Evolutionary conservation across 2,888 invertebrate genomes (phyloP).

Genomic region (Drosophila cracens): DNA sequence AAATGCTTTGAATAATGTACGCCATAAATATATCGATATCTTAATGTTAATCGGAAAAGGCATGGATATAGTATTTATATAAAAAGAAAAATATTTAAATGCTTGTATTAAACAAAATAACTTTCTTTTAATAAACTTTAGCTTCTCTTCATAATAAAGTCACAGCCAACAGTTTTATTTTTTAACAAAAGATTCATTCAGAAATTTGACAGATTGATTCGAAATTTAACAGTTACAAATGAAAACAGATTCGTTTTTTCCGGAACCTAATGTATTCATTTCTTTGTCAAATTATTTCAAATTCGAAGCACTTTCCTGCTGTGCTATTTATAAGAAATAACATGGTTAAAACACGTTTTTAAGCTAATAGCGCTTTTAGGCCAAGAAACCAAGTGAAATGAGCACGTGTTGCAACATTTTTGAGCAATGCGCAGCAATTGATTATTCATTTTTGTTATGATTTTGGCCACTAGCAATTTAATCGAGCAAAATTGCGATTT

Average conservation of each 20-base stretch:
- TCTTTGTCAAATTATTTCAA: neutral
- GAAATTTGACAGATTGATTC: neutral
- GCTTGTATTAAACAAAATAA: neutral
- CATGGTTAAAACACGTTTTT: slow-evolving; percentile 5
- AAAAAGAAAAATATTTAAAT: neutral
- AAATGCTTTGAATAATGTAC: neutral
- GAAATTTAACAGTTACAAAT: neutral
- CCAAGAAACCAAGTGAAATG: slow-evolving; percentile 26
- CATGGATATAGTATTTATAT: neutral
- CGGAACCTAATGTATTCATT: neutral
- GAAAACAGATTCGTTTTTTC: neutral
- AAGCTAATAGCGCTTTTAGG: neutral
- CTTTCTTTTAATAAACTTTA: neutral
- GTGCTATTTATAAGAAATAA: slow-evolving; percentile 1
- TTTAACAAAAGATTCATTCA: neutral
- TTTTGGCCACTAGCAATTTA: slow-evolving; percentile 19
- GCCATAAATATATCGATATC: neutral
- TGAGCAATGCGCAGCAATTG: slow-evolving; percentile 27
- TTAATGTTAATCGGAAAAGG: neutral
- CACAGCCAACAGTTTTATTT: neutral
- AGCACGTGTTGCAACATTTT: slow-evolving; percentile 21
- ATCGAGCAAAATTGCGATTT: slow-evolving; percentile 26
- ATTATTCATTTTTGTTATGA: slow-evolving; percentile 17
- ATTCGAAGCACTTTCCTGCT: neutral
- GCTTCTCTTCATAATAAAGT: neutral